Evolutionary conservation across 2,888 invertebrate genomes (phyloP).

Genomic region (Syritta pipiens): DNA sequence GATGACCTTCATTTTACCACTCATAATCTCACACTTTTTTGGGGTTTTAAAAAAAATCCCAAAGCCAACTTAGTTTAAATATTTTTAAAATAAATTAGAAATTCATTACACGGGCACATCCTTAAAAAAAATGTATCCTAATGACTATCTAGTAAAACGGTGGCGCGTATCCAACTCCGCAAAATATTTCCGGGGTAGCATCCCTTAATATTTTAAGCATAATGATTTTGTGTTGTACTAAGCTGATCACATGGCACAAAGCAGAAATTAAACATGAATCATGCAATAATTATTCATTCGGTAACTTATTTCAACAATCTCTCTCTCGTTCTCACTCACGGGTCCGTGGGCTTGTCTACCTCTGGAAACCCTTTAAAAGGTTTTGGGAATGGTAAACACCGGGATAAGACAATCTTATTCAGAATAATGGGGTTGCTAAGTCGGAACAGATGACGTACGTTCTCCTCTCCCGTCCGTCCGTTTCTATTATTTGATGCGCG

Average conservation of each 20-base stretch:
- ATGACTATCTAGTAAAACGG: slow-evolving; percentile 29
- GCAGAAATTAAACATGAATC: slow-evolving; percentile 67
- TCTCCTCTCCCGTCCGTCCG: slow-evolving; percentile 29
- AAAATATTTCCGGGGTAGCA: slow-evolving; percentile 52
- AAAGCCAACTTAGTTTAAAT: too few species aligned
- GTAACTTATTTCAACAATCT: slow-evolving; percentile 66
- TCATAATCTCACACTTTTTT: too few species aligned
- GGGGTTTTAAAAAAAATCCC: too few species aligned
- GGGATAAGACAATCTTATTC: slow-evolving; percentile 63
- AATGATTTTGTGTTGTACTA: slow-evolving; percentile 67
- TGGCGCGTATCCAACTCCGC: slow-evolving; percentile 23
- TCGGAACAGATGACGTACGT: slow-evolving; percentile 61
- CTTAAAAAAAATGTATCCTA: slow-evolving; percentile 29
- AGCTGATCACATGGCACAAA: slow-evolving; percentile 68
- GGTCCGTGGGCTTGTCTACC: too few species aligned
- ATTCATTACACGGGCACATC: slow-evolving; percentile 23
- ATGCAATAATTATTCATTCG: slow-evolving; percentile 69
- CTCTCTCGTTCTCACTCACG: too few species aligned
- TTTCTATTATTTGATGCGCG: slow-evolving; percentile 62
- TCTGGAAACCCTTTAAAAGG: slow-evolving; percentile 59
- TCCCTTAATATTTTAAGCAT: slow-evolving; percentile 59
- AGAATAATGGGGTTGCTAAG: slow-evolving; percentile 58
- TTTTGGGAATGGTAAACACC: slow-evolving; percentile 40
- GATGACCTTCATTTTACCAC: too few species aligned
- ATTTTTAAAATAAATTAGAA: too few species aligned